These are phyloP conservation scores for Ptilodon capucinus DNA, from an alignment of 2,888 invertebrate species.

Conservation along the genomic window DNA sequence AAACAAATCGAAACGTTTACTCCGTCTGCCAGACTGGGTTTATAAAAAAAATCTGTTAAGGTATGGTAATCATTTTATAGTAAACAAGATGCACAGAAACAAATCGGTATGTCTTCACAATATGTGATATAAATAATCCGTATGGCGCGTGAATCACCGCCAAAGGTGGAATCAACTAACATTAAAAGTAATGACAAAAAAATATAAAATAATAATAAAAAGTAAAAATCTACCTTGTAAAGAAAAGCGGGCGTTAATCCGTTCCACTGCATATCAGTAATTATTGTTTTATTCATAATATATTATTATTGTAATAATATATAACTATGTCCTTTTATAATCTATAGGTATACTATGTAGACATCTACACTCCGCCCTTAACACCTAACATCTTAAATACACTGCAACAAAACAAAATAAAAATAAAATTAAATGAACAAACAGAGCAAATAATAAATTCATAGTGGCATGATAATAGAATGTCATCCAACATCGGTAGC, in stretches of 20 bases:
- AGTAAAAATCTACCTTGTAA: slow-evolving; percentile 66
- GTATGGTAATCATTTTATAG: too few relatives aligned
- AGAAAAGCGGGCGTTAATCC: slow-evolving; percentile 71
- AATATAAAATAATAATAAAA: slow-evolving; percentile 49
- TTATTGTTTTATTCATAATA: slow-evolving; percentile 72
- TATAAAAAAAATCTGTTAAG: too few relatives aligned
- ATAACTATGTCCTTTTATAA: slow-evolving; percentile 80
- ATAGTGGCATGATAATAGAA: too few relatives aligned
- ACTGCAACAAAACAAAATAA: slow-evolving; percentile 75
- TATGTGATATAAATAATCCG: too few relatives aligned
- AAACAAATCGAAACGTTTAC: too few relatives aligned
- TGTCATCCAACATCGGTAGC: too few relatives aligned
- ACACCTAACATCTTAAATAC: slow-evolving; percentile 80
- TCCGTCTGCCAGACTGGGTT: too few relatives aligned
- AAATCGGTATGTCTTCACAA: too few relatives aligned
- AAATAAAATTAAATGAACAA: slow-evolving; percentile 45
- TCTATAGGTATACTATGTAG: slow-evolving; percentile 80
- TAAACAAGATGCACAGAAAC: too few relatives aligned
- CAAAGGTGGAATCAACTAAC: too few relatives aligned
- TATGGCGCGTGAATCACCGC: too few relatives aligned
- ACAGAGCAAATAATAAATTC: too few relatives aligned
- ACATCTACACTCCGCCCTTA: slow-evolving; percentile 79
- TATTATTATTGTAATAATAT: slow-evolving; percentile 82
- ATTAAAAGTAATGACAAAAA: slow-evolving; percentile 1
- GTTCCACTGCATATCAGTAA: slow-evolving; percentile 61